A percentile compares a stretch with the other conserved stretches of the same genome.
These are phyloP conservation scores for Pholis gunnellus DNA, from an alignment of 2,113 vertebrate species.

Conservation along the genomic window DNA sequence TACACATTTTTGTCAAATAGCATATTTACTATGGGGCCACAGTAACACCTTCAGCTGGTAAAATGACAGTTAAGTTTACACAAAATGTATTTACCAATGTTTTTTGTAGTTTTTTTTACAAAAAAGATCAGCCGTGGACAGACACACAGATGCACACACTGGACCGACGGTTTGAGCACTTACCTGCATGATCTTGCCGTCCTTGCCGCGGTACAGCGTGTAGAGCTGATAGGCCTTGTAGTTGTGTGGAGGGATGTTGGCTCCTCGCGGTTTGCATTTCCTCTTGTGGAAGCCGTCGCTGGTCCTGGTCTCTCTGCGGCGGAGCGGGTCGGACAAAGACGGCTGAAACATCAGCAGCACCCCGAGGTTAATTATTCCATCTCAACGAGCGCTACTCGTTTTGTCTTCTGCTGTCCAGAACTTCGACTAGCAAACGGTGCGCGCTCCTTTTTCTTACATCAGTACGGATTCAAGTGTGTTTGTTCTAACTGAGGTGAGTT, in stretches of 20 bases:
- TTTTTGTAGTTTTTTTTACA: too few relatives aligned
- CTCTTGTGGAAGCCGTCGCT: conserved; percentile 77
- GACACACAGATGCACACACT: too few relatives aligned
- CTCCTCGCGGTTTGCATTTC: conserved; percentile 81
- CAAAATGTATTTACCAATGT: too few relatives aligned
- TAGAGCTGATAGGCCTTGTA: conserved; percentile 97
- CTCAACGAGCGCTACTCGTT: background rate
- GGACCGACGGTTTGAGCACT: background rate
- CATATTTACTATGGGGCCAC: background rate
- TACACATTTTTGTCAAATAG: background rate
- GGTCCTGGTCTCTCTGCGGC: conserved; percentile 85
- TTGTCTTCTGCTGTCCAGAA: background rate
- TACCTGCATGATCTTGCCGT: conserved; percentile 98
- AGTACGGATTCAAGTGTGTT: background rate
- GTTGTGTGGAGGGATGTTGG: conserved; percentile 88
- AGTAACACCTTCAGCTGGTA: background rate
- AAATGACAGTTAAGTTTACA: too few relatives aligned
- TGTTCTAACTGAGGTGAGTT: background rate
- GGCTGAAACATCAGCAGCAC: conserved; percentile 81
- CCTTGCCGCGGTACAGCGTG: conserved; percentile 92
- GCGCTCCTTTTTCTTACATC: too few relatives aligned
- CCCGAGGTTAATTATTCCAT: background rate
- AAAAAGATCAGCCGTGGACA: too few relatives aligned
- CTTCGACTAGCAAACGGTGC: fast-evolving
- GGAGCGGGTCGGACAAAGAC: conserved; percentile 89